Evolutionary conservation across 2,797 vertebrate species (phyloP).

Genomic region (Hemitrygon akajei): DNA sequence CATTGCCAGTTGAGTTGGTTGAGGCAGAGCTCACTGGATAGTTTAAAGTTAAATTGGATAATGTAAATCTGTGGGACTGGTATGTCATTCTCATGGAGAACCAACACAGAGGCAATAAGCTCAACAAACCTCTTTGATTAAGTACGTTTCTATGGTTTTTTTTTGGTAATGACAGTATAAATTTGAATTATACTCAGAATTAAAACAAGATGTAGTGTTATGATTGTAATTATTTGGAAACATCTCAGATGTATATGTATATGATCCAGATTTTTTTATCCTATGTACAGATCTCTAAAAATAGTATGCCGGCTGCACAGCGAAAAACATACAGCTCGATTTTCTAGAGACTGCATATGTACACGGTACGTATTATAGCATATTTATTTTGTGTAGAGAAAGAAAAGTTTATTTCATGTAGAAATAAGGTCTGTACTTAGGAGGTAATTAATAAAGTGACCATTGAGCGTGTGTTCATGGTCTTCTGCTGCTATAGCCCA

Average conservation of each 20-base stretch:
- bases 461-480: no score
- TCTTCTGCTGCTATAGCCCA: no score
- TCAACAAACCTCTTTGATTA: neutral
- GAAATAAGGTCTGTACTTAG: no score
- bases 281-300: neutral
- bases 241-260: neutral
- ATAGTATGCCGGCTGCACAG: neutral
- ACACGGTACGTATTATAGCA: neutral
- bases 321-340: neutral
- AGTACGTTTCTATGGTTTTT: neutral
- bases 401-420: neutral
- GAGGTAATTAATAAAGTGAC: no score
- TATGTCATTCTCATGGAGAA: neutral
- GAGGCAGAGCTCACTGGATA: neutral
- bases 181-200: neutral
- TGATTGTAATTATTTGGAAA: neutral
- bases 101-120: neutral
- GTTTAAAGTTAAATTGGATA: neutral
- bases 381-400: neutral
- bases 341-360: neutral
- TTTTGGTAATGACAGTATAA: neutral
- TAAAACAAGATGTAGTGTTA: neutral
- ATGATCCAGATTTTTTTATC: neutral
- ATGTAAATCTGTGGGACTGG: no score
- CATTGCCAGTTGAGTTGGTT: neutral